phyloP scores from a whole-genome alignment of 2,113 vertebrate genomes.

The Trichomycterus rosablanca region DNA sequence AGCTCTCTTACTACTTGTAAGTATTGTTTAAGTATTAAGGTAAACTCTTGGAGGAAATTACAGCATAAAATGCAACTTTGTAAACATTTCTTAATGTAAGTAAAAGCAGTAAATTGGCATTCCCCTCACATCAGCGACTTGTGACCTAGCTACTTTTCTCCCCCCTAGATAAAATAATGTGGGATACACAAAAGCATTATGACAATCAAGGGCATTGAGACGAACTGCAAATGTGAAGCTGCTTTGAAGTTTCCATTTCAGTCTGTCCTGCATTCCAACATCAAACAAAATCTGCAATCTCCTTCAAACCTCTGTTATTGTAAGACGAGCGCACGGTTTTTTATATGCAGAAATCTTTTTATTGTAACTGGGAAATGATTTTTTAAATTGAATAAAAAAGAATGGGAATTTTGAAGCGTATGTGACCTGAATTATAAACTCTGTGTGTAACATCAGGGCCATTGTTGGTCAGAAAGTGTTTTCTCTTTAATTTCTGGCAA shows the following conservation, averaged over 20 bases:
- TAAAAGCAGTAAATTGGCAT: conserved; percentile 1
- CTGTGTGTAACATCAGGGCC: too few relatives aligned
- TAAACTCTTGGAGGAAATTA: not conserved
- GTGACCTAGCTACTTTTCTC: conserved; percentile 24
- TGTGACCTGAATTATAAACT: not conserved
- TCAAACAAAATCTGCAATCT: conserved; percentile 59
- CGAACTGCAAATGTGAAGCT: conserved; percentile 52
- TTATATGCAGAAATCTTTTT: not conserved
- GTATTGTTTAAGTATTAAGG: not conserved
- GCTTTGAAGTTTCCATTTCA: conserved; percentile 70
- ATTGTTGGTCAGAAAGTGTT: too few relatives aligned
- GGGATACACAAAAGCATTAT: conserved; percentile 46
- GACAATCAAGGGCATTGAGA: conserved; percentile 60
- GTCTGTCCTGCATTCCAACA: conserved; percentile 51
- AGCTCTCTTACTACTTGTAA: too few relatives aligned
- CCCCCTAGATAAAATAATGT: conserved; percentile 51
- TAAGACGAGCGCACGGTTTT: conserved; percentile 30
- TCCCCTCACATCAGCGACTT: conserved; percentile 4
- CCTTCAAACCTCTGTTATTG: conserved; percentile 57
- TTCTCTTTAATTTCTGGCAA: too few relatives aligned
- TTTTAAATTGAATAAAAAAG: too few relatives aligned
- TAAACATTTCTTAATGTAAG: not conserved
- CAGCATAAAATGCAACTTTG: not conserved
- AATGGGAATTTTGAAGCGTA: too few relatives aligned
- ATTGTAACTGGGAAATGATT: not conserved